Conservation (phyloP, 2,888 invertebrate genomes). For the Macaria notata region DNA sequence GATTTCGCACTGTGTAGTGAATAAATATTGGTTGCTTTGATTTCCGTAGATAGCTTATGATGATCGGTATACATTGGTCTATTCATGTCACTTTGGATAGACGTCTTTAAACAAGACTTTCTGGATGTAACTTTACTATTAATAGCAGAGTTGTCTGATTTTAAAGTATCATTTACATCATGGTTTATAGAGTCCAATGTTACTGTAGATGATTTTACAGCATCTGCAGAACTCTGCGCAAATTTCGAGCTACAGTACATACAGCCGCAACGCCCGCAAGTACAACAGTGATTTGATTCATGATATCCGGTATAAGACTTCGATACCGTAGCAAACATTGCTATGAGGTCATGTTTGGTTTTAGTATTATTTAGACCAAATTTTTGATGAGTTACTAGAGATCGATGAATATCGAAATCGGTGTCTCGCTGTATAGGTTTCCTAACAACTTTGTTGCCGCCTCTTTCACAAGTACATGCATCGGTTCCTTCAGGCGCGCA, state of each 20-base stretch:
- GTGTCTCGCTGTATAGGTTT: constrained; percentile 49
- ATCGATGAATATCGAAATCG: constrained; percentile 53
- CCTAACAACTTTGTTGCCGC: constrained; percentile 39
- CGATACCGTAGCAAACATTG: constrained; percentile 45
- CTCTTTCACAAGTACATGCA: constrained; percentile 49
- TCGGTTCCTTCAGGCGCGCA: constrained; percentile 44
- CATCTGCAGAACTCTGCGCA: constrained; percentile 14
- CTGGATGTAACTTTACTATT: not conserved
- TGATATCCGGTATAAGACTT: constrained; percentile 29
- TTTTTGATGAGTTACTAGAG: constrained; percentile 26
- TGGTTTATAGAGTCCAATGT: not conserved
- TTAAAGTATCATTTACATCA: not conserved
- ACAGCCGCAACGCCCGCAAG: constrained; percentile 50
- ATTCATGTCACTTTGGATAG: not conserved
- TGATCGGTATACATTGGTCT: not conserved
- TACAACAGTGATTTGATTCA: constrained; percentile 21
- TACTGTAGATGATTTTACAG: constrained; percentile 24
- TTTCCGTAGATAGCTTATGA: constrained; percentile 3
- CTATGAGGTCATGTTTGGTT: constrained; percentile 34
- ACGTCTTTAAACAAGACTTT: constrained; percentile 1
- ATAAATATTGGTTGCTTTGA: constrained; percentile 7
- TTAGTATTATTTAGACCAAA: constrained; percentile 9
- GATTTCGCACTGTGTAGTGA: not conserved
- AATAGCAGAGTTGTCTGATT: not conserved
- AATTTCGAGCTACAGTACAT: constrained; percentile 40